Evolutionary conservation across 2,113 vertebrate species (phyloP).

Genomic region (Isichthys henryi): DNA sequence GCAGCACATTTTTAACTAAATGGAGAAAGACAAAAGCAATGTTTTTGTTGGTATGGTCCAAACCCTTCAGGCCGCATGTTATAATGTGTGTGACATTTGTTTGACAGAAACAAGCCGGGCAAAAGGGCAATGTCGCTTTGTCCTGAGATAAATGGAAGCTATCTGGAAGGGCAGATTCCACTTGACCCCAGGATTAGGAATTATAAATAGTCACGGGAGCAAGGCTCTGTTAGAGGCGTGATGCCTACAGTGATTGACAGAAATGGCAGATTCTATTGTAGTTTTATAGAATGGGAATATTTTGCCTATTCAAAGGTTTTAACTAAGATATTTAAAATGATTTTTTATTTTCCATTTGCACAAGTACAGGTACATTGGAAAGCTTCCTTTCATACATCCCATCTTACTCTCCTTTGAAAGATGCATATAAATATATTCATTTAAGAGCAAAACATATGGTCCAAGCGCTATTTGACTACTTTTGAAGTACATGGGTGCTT

Average conservation of each 20-base stretch:
- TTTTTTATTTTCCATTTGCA: background rate
- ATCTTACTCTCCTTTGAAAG: background rate
- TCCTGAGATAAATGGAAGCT: constrained; percentile 33
- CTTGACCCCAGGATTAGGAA: constrained; percentile 48
- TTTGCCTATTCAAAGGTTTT: constrained; percentile 34
- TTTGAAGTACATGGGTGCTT: constrained; percentile 31
- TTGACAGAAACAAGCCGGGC: constrained; percentile 31
- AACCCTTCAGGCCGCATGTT: constrained; percentile 32
- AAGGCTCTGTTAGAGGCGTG: constrained; percentile 36
- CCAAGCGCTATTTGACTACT: background rate
- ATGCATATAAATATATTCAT: background rate
- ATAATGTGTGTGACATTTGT: constrained; percentile 31
- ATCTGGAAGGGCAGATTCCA: constrained; percentile 51
- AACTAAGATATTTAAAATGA: constrained; percentile 35
- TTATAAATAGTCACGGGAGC: constrained; percentile 50
- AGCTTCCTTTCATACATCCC: background rate
- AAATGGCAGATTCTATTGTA: constrained; percentile 44
- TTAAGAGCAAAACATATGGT: background rate
- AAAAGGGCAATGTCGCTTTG: constrained; percentile 13
- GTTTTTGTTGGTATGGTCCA: constrained; percentile 53
- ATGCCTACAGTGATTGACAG: constrained; percentile 34
- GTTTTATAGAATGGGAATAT: constrained; percentile 25
- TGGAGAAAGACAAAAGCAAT: constrained; percentile 38
- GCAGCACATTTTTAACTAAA: constrained; percentile 48
- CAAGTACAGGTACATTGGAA: background rate